These are phyloP conservation scores for Frieseomelitta varia DNA, from an alignment of 1,140 invertebrate species.

Conservation along the genomic window DNA sequence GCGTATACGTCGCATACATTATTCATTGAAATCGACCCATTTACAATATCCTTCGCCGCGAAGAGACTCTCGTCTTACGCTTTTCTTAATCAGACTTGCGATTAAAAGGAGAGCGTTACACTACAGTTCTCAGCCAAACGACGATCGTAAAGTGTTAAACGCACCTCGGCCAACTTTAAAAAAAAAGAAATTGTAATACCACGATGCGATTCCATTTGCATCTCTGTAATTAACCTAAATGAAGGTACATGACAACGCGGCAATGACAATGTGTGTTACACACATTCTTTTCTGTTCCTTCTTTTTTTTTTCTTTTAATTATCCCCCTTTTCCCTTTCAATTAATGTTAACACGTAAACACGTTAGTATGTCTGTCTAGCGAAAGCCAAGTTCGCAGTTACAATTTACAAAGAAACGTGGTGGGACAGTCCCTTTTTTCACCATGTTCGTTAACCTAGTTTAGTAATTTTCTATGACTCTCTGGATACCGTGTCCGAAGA, in stretches of 20 bases:
- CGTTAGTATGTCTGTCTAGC: background rate
- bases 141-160: background rate
- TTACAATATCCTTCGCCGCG: background rate
- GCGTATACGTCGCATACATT: background rate
- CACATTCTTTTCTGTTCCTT: background rate
- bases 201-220: background rate
- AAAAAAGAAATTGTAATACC: background rate
- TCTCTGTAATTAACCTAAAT: background rate
- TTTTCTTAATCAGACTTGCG: background rate
- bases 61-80: background rate
- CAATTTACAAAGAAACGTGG: background rate
- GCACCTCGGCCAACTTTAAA: background rate
- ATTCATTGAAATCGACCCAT: background rate
- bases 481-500: background rate
- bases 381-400: background rate
- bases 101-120: background rate
- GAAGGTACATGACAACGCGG: background rate
- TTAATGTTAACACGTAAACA: background rate
- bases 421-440: background rate
- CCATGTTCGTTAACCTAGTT: background rate
- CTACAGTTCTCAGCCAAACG: background rate
- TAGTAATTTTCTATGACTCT: background rate
- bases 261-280: background rate
- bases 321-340: background rate
- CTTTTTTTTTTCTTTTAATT: too few relatives aligned